Base-by-base conservation (phyloP, 2,113 vertebrate genomes). In the Grammomys dolichurus region DNA sequence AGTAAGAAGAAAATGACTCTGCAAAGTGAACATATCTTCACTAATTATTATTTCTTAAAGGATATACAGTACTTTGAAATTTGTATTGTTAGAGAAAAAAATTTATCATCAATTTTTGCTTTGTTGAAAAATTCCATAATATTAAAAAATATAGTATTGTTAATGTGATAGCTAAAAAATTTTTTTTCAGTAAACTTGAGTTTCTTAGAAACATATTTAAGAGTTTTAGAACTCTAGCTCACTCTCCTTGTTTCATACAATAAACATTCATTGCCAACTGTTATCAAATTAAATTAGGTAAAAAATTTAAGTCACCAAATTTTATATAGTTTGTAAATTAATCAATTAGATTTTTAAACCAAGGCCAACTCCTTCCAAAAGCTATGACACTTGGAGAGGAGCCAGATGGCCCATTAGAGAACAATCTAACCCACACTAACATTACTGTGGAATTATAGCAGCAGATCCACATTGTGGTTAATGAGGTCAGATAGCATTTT, bases 401-500 rank as follows among this genome's bases (percentile, higher is more conserved):
- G 31, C 46, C 26, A 87, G 9, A 28, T 72, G 20, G 5, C 36
- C 26, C 40, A 56, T 84, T 65, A 77, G 75, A 69, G 54, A 87
- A 65, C 46, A 65, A 31, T 77, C n/a, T 72, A n/a, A 70, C 69
- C 24, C 46, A 84, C 12, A 46, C 4, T 78, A 77, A 16, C 26
- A 54, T 51, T 81, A 51, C 2, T 77, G 33, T 86, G 13, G 16
- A 91, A 31, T 81, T 72, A 72, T 0, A 67, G 31, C 4, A 9
- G 43, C 4, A 13, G 33, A 84, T 40, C 48, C 48, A 19, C 43
- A 69, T 3, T 11, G 26, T 89, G 19, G 20, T 69, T 75, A 81
- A 16, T 88, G 84, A 95, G 48, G 56, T 58, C 63, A 84, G 28
- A 28, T n/a, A 69, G 76, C 33, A 58, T 65, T 85, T 97, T 89